A percentile compares a stretch with the other conserved stretches of the same genome.
These are phyloP conservation scores for Rutpela maculata DNA, from an alignment of 2,888 invertebrate genomes.

Conservation along the genomic window DNA sequence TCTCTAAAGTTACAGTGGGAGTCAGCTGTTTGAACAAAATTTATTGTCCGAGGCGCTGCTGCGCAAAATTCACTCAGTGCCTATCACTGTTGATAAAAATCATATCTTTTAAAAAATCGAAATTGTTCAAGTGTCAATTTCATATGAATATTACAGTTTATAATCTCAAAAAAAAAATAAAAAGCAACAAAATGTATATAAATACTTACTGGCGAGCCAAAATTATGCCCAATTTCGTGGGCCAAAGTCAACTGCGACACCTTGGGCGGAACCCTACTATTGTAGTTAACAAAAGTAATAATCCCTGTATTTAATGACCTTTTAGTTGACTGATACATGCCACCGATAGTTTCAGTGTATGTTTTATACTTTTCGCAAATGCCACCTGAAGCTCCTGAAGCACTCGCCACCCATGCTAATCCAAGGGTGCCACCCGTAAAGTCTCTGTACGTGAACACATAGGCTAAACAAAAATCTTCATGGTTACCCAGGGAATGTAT, in stretches of 20 bases:
- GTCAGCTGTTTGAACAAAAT: too few species aligned
- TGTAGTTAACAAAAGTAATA: conserved; percentile 99
- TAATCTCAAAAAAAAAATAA: too few species aligned
- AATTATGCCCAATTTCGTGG: conserved; percentile 99
- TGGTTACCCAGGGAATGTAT: conserved; percentile 98
- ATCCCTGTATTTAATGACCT: conserved; percentile 98
- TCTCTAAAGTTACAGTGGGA: too few species aligned
- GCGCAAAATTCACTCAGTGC: too few species aligned
- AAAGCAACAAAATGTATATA: neutral
- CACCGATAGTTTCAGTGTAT: conserved; percentile 96
- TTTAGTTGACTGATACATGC: conserved; percentile 95
- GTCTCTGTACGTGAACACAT: conserved; percentile 98
- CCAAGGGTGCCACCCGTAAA: conserved; percentile 99
- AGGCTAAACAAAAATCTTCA: conserved; percentile 99
- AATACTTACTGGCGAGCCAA: conserved; percentile 93
- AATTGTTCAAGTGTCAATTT: too few species aligned
- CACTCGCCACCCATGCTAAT: conserved; percentile 99
- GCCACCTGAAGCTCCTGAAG: conserved; percentile 97
- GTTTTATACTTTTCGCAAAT: conserved; percentile 99
- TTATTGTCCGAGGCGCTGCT: too few species aligned
- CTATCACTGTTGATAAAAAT: too few species aligned
- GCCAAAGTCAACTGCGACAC: conserved; percentile 98
- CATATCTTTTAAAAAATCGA: too few species aligned
- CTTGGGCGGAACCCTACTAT: conserved; percentile 96
- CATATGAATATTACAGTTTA: too few species aligned